phyloP scores from a whole-genome alignment of 1,140 invertebrate species.

The Heliconius melpomene region DNA sequence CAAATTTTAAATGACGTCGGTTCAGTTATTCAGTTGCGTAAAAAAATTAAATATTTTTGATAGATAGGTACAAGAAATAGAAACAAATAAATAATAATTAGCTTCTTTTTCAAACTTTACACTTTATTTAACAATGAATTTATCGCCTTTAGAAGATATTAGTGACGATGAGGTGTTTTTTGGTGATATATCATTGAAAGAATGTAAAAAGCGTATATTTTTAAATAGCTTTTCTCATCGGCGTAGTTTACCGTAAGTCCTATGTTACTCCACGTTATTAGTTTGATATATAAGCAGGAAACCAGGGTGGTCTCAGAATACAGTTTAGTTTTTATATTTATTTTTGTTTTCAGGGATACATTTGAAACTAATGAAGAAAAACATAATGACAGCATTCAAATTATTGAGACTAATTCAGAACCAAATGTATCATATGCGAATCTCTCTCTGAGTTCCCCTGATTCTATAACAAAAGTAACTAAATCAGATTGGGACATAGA shows the following conservation, averaged over 20 bases:
- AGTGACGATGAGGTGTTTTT: constrained; percentile 62
- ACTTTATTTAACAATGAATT: constrained; percentile 9
- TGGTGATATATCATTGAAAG: constrained; percentile 55
- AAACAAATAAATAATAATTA: neutral
- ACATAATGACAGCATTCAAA: constrained; percentile 43
- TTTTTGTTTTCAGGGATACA: neutral
- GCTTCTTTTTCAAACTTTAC: neutral
- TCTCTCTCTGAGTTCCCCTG: constrained; percentile 9
- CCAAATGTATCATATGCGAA: constrained; percentile 46
- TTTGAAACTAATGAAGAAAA: neutral
- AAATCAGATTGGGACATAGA: constrained; percentile 38
- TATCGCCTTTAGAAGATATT: constrained; percentile 26
- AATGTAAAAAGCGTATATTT: constrained; percentile 56
- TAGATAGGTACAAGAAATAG: neutral
- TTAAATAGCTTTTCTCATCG: constrained; percentile 23
- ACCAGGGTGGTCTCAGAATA: too few species aligned
- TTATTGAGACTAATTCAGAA: constrained; percentile 63
- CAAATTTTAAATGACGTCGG: neutral
- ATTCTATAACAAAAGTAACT: constrained; percentile 23
- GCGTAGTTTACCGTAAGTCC: constrained; percentile 36
- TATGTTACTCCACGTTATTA: neutral
- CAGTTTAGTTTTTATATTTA: neutral
- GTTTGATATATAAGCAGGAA: too few species aligned
- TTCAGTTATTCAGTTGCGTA: neutral
- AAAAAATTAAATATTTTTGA: neutral